phyloP scores from a whole-genome alignment of 2,113 vertebrate species.

The Phasianus colchicus region DNA sequence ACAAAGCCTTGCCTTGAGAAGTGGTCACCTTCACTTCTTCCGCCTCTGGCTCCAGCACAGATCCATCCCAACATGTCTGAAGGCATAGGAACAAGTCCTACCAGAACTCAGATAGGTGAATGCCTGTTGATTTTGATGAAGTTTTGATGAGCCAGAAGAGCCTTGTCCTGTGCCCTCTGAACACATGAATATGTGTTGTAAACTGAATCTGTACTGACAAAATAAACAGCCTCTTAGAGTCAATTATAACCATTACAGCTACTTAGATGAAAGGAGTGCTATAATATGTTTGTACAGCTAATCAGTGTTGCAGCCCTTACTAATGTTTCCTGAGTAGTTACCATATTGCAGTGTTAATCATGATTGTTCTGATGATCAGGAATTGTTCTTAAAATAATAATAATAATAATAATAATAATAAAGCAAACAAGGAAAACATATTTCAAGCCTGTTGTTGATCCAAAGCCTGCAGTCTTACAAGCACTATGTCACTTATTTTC shows the following conservation, averaged over 20 bases:
- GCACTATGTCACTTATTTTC: neutral
- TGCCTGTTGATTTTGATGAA: neutral
- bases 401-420: neutral
- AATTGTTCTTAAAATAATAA: neutral
- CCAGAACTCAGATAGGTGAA: neutral
- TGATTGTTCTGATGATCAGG: neutral
- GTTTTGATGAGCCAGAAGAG: neutral
- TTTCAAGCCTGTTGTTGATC: constrained; percentile 11
- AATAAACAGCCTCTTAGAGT: constrained; percentile 19
- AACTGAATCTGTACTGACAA: neutral
- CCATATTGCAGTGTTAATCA: constrained; percentile 8
- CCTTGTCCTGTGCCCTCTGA: neutral
- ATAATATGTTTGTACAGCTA: constrained; percentile 8
- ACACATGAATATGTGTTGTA: neutral
- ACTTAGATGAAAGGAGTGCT: neutral
- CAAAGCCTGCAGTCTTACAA: neutral
- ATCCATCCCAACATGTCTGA: neutral
- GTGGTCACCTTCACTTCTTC: neutral
- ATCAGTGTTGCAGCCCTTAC: constrained; percentile 4
- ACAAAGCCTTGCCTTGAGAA: neutral
- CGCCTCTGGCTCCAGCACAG: neutral
- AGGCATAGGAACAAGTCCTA: neutral
- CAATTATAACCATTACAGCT: constrained; percentile 15
- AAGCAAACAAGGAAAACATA: neutral
- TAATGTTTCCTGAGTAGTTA: constrained; percentile 1